A percentile compares a stretch with the other conserved stretches of the same genome.
Conservation (phyloP, 37 sponge, comb jelly and placozoan species). For the Spongia lamella region DNA sequence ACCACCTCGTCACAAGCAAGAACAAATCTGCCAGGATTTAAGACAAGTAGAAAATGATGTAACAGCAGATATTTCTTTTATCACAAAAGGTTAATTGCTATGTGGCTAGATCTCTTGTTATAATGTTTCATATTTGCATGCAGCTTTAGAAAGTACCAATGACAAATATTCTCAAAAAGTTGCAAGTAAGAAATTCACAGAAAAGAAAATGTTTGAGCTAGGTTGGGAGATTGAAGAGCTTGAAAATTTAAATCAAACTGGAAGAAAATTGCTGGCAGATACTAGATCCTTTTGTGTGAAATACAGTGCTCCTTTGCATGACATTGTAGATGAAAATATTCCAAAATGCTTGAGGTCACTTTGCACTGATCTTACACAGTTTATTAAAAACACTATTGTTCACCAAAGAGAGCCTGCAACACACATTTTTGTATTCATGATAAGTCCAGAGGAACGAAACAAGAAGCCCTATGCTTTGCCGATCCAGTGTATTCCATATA, state of each 20-base stretch:
- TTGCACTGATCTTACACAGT: not conserved
- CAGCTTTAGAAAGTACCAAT: constrained; percentile 9
- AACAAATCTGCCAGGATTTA: not conserved
- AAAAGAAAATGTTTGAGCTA: constrained; percentile 30
- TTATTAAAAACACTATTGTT: not conserved
- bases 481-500: constrained; percentile 45
- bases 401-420: constrained; percentile 25
- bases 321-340: constrained; percentile 12
- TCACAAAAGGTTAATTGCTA: constrained; percentile 1
- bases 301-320: not conserved
- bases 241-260: not conserved
- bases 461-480: constrained; percentile 54
- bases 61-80: constrained; percentile 1
- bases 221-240: constrained; percentile 34
- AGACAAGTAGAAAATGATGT: not conserved
- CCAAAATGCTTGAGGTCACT: constrained; percentile 11
- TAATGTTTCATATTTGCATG: not conserved
- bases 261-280: constrained; percentile 6
- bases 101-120: not conserved
- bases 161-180: constrained; percentile 12
- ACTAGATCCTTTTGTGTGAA: not conserved
- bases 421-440: constrained; percentile 54
- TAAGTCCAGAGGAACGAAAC: constrained; percentile 17
- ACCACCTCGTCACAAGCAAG: not conserved
- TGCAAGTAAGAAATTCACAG: not conserved